These are phyloP conservation scores for Dicerorhinus sumatrensis DNA, from an alignment of 2,113 vertebrate species.

Conservation along the genomic window DNA sequence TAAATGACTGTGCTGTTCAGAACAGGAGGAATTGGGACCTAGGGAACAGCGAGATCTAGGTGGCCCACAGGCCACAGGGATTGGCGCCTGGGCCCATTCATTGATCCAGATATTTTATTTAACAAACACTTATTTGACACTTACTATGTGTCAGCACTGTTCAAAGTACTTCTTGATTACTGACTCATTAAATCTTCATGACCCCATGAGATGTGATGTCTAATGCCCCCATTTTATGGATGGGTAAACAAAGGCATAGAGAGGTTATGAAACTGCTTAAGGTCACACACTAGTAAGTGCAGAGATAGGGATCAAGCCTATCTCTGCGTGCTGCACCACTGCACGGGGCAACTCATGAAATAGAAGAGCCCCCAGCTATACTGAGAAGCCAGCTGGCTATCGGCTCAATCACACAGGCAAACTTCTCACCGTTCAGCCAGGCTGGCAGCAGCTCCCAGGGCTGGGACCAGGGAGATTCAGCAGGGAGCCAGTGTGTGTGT, in stretches of 20 bases:
- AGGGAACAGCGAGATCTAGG: neutral
- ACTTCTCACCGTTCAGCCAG: neutral
- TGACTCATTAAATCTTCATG: neutral
- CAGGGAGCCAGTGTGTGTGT: neutral
- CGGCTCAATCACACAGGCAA: neutral
- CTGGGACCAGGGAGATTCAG: neutral
- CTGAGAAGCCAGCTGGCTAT: neutral
- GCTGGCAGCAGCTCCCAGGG: neutral
- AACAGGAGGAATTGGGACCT: neutral
- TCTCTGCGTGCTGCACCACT: too few relatives aligned
- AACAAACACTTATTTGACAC: neutral
- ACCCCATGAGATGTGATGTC: neutral
- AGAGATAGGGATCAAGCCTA: neutral
- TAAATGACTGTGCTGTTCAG: neutral
- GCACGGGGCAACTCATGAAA: neutral
- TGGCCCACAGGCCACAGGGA: neutral
- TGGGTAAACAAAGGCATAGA: neutral
- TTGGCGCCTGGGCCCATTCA: neutral
- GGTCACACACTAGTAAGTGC: neutral
- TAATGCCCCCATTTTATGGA: conserved; percentile 35
- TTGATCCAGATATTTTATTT: neutral
- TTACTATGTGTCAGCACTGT: neutral
- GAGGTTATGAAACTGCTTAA: neutral
- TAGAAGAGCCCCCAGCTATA: neutral
- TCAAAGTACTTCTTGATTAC: neutral